A percentile compares a stretch with the other conserved stretches of the same genome.
Conservation (phyloP, 2,888 invertebrate species). For the Invenusta paracnida region DNA sequence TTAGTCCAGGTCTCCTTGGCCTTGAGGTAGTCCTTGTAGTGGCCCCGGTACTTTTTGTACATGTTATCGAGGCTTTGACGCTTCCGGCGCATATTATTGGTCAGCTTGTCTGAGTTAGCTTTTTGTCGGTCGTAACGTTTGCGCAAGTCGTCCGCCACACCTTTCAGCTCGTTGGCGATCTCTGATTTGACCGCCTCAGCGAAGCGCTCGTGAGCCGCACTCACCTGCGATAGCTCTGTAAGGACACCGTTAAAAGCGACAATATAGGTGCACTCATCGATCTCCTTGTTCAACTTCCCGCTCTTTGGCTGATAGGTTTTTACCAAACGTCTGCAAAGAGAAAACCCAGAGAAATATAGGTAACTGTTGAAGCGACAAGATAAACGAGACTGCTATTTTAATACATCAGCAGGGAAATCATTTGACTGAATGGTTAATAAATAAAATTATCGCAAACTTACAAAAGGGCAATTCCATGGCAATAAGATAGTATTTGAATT, state of each 20-base stretch:
- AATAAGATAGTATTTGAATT: too few relatives aligned
- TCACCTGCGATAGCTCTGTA: background rate
- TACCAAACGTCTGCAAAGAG: background rate
- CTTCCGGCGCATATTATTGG: background rate
- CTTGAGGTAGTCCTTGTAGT: background rate
- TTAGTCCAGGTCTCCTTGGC: background rate
- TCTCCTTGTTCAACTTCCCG: background rate
- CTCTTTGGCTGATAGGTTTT: background rate
- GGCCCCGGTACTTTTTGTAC: background rate
- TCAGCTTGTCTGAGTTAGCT: background rate
- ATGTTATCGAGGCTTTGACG: background rate
- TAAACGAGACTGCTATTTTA: too few relatives aligned
- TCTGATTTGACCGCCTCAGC: background rate
- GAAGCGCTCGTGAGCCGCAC: background rate
- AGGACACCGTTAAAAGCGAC: background rate
- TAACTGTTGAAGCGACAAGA: too few relatives aligned
- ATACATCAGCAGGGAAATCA: too few relatives aligned
- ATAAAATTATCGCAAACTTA: too few relatives aligned
- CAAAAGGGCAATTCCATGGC: too few relatives aligned
- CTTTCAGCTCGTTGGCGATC: background rate
- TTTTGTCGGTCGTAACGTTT: background rate
- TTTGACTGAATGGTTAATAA: too few relatives aligned
- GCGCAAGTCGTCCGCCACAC: background rate
- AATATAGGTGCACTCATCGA: background rate
- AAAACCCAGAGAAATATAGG: background rate